Evolutionary conservation across 1,140 invertebrate genomes (phyloP).

Genomic region (Papilio xuthus): DNA sequence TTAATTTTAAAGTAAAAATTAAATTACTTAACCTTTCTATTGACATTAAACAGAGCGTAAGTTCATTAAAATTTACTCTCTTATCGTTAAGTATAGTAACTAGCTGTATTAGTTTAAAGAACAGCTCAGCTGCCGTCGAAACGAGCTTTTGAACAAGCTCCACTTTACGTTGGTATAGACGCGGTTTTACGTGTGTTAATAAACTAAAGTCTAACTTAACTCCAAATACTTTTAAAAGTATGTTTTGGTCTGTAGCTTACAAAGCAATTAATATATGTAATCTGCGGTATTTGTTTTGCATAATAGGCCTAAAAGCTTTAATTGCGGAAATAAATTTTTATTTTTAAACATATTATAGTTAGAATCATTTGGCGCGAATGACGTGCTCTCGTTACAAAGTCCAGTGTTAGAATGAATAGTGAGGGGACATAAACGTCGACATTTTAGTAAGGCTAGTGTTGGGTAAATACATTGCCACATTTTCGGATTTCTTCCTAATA

Average conservation of each 20-base stretch:
- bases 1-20: background rate
- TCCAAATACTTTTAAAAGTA: background rate
- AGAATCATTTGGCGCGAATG: too few relatives aligned
- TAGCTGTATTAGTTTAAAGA: slow-evolving; percentile 23
- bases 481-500: too few relatives aligned
- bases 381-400: too few relatives aligned
- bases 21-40: background rate
- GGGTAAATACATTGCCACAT: too few relatives aligned
- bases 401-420: too few relatives aligned
- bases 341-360: too few relatives aligned
- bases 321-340: too few relatives aligned
- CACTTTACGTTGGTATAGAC: slow-evolving; percentile 1
- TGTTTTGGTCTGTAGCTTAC: background rate
- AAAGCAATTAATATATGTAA: too few relatives aligned
- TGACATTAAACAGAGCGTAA: slow-evolving; percentile 8
- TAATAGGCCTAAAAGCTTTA: too few relatives aligned
- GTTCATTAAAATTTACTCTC: slow-evolving; percentile 21
- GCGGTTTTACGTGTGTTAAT: background rate
- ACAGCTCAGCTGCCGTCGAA: slow-evolving; percentile 9
- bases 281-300: too few relatives aligned
- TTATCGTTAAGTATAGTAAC: slow-evolving; percentile 19
- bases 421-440: too few relatives aligned
- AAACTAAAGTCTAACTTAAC: background rate
- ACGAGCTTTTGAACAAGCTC: slow-evolving; percentile 12
- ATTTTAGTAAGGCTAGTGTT: too few relatives aligned